Conservation (phyloP, 2,113 vertebrate genomes). For the Eptesicus fuscus region DNA sequence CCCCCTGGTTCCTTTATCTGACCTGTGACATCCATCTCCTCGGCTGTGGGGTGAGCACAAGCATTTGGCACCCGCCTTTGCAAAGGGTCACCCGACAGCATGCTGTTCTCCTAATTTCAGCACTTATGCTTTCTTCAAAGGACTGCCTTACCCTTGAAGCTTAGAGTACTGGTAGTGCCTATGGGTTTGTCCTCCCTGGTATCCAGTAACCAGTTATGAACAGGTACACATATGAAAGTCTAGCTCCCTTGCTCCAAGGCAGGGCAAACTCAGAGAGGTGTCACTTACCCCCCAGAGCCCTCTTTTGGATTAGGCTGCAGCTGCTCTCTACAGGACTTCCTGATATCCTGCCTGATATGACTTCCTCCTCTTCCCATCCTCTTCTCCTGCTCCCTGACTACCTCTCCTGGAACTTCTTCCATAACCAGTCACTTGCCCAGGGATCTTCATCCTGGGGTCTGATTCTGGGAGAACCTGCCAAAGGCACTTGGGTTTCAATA, state of each 20-base stretch:
- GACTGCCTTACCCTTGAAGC: background rate
- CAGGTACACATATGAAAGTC: background rate
- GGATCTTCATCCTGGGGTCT: no score
- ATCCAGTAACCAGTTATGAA: no score
- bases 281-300: background rate
- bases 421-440: background rate
- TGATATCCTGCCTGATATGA: background rate
- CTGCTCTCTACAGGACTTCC: background rate
- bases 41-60: background rate
- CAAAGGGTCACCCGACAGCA: background rate
- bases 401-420: background rate
- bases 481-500: background rate
- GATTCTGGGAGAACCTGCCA: background rate
- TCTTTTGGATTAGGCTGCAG: background rate
- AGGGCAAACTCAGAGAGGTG: background rate
- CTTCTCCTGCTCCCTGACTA: background rate
- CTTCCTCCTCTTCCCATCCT: rapidly evolving
- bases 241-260: background rate
- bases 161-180: background rate
- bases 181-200: background rate
- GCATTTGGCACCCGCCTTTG: rapidly evolving
- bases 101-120: background rate
- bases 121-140: background rate
- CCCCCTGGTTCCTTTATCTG: no score
- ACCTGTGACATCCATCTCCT: rapidly evolving